Conservation (phyloP, 1,140 invertebrate species). For the Nebria ingens region DNA sequence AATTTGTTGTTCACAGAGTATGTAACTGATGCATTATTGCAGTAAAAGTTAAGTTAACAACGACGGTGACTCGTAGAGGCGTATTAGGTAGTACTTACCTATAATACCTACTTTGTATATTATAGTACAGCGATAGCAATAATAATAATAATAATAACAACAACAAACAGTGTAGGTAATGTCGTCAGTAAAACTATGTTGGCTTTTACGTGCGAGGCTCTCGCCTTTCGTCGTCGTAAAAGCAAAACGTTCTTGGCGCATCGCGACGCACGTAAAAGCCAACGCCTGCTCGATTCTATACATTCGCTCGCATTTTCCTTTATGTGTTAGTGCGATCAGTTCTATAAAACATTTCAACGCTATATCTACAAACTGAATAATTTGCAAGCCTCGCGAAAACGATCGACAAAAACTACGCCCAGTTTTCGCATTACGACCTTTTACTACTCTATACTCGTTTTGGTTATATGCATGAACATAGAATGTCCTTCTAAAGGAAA, state of each 20-base stretch:
- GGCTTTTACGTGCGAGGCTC: not conserved
- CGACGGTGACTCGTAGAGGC: not conserved
- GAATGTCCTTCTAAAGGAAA: too few species aligned
- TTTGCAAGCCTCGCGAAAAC: not conserved
- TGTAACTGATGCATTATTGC: too few species aligned
- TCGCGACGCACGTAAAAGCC: not conserved
- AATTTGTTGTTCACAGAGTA: too few species aligned
- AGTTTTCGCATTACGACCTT: not conserved
- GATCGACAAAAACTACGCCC: not conserved
- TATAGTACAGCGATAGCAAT: too few species aligned
- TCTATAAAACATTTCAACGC: not conserved
- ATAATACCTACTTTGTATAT: too few species aligned
- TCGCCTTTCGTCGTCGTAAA: not conserved
- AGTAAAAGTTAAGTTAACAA: not conserved
- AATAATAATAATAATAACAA: conserved; percentile 1
- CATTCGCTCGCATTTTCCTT: too few species aligned
- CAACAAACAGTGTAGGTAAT: not conserved
- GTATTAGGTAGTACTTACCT: too few species aligned
- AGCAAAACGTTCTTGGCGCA: not conserved
- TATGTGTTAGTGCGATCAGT: not conserved
- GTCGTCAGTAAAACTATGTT: not conserved
- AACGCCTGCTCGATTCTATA: not conserved
- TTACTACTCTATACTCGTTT: too few species aligned
- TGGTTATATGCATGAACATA: too few species aligned
- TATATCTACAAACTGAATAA: not conserved